A percentile compares a stretch with the other conserved stretches of the same genome.
phyloP scores from a whole-genome alignment of 2,797 vertebrate genomes.

The Ctenosaura bakeri region DNA sequence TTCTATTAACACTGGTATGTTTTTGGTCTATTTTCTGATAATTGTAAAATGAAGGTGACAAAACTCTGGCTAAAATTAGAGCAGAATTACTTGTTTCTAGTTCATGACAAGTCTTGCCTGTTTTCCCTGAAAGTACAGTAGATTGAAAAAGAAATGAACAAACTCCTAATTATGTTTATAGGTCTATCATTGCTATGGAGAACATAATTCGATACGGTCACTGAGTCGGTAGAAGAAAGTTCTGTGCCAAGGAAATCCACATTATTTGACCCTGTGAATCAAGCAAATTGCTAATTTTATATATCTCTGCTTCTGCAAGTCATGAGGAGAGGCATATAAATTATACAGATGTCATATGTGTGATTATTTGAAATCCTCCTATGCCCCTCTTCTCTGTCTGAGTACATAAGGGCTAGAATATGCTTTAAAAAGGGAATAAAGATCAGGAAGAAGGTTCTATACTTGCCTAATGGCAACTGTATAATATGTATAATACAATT shows the following conservation, averaged over 20 bases:
- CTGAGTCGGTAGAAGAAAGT: neutral
- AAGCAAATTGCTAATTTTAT: neutral
- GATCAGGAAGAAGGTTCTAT: neutral
- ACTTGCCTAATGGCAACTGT: neutral
- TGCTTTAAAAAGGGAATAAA: neutral
- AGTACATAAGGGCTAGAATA: neutral
- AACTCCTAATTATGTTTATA: neutral
- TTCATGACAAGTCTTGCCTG: neutral
- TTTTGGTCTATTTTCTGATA: neutral
- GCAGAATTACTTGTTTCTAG: neutral
- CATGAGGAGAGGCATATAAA: neutral
- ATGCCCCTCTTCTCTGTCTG: neutral
- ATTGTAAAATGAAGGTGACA: neutral
- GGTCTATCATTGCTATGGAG: neutral
- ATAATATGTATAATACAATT: neutral
- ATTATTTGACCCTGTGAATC: neutral
- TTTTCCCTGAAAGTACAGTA: neutral
- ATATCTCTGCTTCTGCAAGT: neutral
- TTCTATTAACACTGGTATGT: neutral
- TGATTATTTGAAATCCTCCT: neutral
- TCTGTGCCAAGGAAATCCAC: neutral
- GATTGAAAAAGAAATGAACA: neutral
- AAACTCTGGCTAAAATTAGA: neutral
- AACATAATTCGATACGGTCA: neutral
- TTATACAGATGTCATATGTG: neutral